Percentiles rank a stretch among this genome's conserved stretches.
Conservation (phyloP, 53 echinoderm and acorn worm species). For the Hippasteria phrygiana region DNA sequence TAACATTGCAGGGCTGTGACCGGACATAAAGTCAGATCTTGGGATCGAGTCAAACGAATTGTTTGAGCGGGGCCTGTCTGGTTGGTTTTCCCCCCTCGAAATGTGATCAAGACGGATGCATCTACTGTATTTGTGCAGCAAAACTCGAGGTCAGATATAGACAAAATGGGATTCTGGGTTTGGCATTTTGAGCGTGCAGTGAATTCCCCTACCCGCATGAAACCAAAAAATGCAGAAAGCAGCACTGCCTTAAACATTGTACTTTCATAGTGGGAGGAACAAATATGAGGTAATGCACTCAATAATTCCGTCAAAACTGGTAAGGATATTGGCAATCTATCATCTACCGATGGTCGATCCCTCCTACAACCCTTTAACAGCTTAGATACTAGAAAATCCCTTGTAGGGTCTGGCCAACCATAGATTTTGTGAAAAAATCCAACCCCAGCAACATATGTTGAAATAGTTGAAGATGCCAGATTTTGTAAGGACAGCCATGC, state of each 20-base stretch:
- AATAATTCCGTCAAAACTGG: background rate
- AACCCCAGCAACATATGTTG: background rate
- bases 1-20: background rate
- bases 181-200: background rate
- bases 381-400: background rate
- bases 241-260: background rate
- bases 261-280: background rate
- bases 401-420: background rate
- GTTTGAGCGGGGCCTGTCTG: background rate
- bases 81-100: background rate
- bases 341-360: conserved; percentile 3
- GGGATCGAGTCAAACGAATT: background rate
- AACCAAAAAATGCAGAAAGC: background rate
- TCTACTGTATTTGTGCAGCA: background rate
- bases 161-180: background rate
- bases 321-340: background rate
- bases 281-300: background rate
- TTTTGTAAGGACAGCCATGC: background rate
- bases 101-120: background rate
- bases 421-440: background rate
- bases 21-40: background rate
- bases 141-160: background rate
- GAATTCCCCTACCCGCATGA: background rate
- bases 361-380: background rate
- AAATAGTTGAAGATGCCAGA: background rate